Evolutionary conservation across 2,888 invertebrate genomes (phyloP).

Genomic region (Synanthedon andrenaeformis): DNA sequence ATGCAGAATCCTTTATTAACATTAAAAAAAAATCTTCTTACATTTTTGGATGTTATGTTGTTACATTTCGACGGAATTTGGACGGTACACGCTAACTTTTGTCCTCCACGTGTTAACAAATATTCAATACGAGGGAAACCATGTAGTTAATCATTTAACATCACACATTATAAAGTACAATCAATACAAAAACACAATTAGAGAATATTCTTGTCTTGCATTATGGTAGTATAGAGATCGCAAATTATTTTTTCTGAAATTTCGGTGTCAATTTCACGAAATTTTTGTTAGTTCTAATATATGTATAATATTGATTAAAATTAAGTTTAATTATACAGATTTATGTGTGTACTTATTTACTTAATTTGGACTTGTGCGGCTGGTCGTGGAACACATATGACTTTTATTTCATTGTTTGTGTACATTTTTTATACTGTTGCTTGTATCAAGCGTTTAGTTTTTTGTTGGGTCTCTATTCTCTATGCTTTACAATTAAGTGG

Average conservation of each 20-base stretch:
- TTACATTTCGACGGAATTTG: too few relatives aligned
- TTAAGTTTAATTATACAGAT: not conserved
- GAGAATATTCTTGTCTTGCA: constrained; percentile 62
- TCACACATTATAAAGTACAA: constrained; percentile 40
- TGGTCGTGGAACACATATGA: constrained; percentile 12
- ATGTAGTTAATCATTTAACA: not conserved
- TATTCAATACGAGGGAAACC: too few relatives aligned
- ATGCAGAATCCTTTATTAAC: too few relatives aligned
- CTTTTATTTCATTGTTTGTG: constrained; percentile 8
- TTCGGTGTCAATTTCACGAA: constrained; percentile 44
- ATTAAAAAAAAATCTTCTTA: too few relatives aligned
- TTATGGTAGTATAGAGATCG: constrained; percentile 28
- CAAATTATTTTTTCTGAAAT: constrained; percentile 24
- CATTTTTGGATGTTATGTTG: too few relatives aligned
- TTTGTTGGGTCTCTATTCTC: too few relatives aligned
- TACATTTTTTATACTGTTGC: constrained; percentile 6
- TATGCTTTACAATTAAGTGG: too few relatives aligned
- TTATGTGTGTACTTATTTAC: not conserved
- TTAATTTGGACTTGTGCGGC: constrained; percentile 1
- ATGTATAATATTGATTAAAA: constrained; percentile 11
- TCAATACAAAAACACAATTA: constrained; percentile 36
- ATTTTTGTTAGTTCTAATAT: constrained; percentile 22
- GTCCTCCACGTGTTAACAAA: too few relatives aligned
- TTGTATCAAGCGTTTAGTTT: constrained; percentile 15
- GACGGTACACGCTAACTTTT: too few relatives aligned